phyloP scores from a whole-genome alignment of 2,797 vertebrate species.

The Picus viridis region DNA sequence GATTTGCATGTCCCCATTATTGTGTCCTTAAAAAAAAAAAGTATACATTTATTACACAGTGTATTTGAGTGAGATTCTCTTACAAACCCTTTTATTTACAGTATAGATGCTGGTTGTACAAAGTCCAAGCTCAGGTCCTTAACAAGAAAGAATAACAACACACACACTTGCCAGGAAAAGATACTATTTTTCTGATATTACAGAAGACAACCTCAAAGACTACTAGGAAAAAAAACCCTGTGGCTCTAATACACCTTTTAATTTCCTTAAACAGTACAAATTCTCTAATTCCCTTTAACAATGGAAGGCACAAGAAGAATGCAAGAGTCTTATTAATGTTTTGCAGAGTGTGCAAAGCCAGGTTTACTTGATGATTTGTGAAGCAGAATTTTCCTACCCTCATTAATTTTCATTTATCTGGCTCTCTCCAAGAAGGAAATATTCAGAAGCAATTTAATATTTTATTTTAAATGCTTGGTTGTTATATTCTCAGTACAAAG shows the following conservation, averaged over 20 bases:
- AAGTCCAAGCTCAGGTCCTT: background rate
- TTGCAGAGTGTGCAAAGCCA: background rate
- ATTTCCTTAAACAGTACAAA: background rate
- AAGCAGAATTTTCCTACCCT: conserved; percentile 33
- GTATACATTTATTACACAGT: background rate
- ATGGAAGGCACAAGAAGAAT: background rate
- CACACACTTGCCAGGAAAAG: background rate
- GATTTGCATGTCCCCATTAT: background rate
- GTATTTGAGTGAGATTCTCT: background rate
- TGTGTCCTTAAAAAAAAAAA: background rate
- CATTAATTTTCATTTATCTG: conserved; percentile 51
- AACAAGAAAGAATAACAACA: conserved; percentile 2
- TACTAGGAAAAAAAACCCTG: background rate
- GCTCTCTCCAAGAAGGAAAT: background rate
- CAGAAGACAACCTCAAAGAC: background rate
- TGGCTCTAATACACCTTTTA: conserved; percentile 7
- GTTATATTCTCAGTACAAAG: background rate
- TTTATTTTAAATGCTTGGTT: conserved; percentile 30
- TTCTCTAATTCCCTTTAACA: conserved; percentile 3
- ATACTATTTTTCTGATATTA: background rate
- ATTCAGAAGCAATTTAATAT: conserved; percentile 11
- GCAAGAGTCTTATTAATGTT: background rate
- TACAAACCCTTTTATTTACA: background rate
- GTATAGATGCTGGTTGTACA: background rate
- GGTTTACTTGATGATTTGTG: conserved; percentile 1